Conservation (phyloP, 1,140 invertebrate genomes). For the Eurosta solidaginis region DNA sequence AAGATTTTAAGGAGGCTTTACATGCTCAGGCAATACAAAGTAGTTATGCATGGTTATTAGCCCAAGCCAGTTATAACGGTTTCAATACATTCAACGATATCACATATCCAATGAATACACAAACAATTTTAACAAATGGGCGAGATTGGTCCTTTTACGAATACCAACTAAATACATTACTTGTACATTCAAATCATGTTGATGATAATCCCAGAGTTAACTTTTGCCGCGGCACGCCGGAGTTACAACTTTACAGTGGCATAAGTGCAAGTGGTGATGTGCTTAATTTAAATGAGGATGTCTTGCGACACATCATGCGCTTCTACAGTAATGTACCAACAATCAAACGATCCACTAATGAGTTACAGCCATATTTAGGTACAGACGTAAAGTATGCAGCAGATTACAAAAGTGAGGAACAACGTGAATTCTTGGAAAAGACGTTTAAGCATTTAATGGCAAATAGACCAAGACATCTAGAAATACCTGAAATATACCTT, state of each 20-base stretch:
- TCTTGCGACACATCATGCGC: constrained; percentile 74
- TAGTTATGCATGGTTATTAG: constrained; percentile 78
- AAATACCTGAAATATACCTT: constrained; percentile 69
- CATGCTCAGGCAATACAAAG: constrained; percentile 74
- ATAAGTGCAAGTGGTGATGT: constrained; percentile 72
- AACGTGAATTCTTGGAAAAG: constrained; percentile 70
- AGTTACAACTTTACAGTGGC: constrained; percentile 74
- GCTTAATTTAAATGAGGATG: constrained; percentile 79
- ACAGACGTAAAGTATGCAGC: constrained; percentile 65
- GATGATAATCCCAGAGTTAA: constrained; percentile 74
- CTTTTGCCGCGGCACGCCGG: constrained; percentile 77
- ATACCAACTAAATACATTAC: constrained; percentile 87
- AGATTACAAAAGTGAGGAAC: constrained; percentile 70
- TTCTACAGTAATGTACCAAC: constrained; percentile 75
- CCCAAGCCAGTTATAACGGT: constrained; percentile 83
- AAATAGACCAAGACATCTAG: constrained; percentile 67
- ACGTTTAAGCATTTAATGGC: constrained; percentile 71
- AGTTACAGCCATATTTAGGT: constrained; percentile 77
- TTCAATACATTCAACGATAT: constrained; percentile 86
- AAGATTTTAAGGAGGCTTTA: constrained; percentile 68
- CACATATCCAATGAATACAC: constrained; percentile 85
- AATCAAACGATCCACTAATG: constrained; percentile 62
- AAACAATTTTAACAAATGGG: constrained; percentile 85
- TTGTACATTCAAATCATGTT: constrained; percentile 66
- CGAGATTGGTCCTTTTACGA: constrained; percentile 79